Evolutionary conservation across 2,888 invertebrate species (phyloP).

Genomic region (Spatulosminthurus flaviceps): DNA sequence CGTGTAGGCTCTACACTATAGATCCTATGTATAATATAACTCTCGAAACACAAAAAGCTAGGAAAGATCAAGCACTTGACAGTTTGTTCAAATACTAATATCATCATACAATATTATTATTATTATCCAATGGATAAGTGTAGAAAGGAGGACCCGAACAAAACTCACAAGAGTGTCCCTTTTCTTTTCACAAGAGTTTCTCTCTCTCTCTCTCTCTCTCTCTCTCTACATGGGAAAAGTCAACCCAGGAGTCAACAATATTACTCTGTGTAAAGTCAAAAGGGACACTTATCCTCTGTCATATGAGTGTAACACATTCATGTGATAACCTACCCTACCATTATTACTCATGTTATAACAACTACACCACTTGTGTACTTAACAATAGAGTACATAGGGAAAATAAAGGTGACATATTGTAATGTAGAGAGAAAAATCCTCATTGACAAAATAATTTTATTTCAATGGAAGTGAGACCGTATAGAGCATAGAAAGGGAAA

Average conservation of each 20-base stretch:
- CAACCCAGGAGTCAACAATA: constrained; percentile 33
- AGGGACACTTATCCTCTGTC: too few species aligned
- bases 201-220: too few species aligned
- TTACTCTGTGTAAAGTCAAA: constrained; percentile 6
- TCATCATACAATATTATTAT: constrained; percentile 37
- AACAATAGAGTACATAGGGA: constrained; percentile 10
- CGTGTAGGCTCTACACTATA: background rate
- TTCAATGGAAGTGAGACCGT: constrained; percentile 30
- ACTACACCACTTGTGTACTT: constrained; percentile 3
- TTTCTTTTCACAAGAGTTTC: constrained; percentile 29
- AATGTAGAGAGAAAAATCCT: background rate
- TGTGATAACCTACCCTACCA: background rate
- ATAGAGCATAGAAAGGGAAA: constrained; percentile 19
- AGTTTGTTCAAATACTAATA: constrained; percentile 39
- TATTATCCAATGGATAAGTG: constrained; percentile 28
- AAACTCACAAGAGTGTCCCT: constrained; percentile 37
- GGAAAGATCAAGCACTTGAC: background rate
- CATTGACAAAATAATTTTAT: constrained; percentile 39
- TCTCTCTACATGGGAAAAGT: background rate
- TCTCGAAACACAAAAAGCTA: constrained; percentile 12
- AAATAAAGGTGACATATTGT: constrained; percentile 15
- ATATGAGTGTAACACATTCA: constrained; percentile 2
- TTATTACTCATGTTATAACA: background rate
- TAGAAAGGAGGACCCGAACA: constrained; percentile 16
- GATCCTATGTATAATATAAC: background rate